These are phyloP conservation scores for Dynastes hyllus DNA, from an alignment of 2,888 invertebrate genomes.

Conservation along the genomic window DNA sequence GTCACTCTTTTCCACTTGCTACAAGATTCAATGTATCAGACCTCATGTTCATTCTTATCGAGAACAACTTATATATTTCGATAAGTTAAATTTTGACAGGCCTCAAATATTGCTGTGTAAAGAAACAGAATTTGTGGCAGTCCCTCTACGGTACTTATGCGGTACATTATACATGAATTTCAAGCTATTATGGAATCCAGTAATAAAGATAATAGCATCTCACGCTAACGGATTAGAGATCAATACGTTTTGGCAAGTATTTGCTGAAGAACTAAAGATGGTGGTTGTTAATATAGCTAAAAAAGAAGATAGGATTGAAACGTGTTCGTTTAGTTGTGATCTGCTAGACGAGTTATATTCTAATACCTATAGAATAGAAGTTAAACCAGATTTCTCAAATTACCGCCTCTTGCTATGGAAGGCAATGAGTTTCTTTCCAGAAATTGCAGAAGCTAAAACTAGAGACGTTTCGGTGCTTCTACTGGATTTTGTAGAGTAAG, in stretches of 20 bases:
- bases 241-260: constrained; percentile 84
- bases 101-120: constrained; percentile 73
- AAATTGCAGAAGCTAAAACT: constrained; percentile 86
- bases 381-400: constrained; percentile 82
- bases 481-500: constrained; percentile 83
- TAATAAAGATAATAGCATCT: constrained; percentile 82
- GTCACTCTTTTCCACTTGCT: constrained; percentile 80
- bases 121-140: constrained; percentile 75
- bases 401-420: constrained; percentile 89
- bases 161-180: constrained; percentile 91
- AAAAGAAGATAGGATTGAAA: constrained; percentile 53
- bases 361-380: constrained; percentile 66
- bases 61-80: constrained; percentile 82
- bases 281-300: constrained; percentile 67
- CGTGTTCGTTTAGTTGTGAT: constrained; percentile 49
- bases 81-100: constrained; percentile 81
- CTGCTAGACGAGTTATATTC: constrained; percentile 63
- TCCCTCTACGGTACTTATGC: constrained; percentile 85
- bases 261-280: constrained; percentile 75
- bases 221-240: constrained; percentile 79
- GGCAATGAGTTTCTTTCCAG: constrained; percentile 82
- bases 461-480: constrained; percentile 87
- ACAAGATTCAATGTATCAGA: constrained; percentile 80
- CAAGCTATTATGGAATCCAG: constrained; percentile 90
- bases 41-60: constrained; percentile 87